Evolutionary conservation across 2,113 vertebrate genomes (phyloP), one percentile per base, ranked within the genome.

Genomic region (Colistium nudipinnis): DNA sequence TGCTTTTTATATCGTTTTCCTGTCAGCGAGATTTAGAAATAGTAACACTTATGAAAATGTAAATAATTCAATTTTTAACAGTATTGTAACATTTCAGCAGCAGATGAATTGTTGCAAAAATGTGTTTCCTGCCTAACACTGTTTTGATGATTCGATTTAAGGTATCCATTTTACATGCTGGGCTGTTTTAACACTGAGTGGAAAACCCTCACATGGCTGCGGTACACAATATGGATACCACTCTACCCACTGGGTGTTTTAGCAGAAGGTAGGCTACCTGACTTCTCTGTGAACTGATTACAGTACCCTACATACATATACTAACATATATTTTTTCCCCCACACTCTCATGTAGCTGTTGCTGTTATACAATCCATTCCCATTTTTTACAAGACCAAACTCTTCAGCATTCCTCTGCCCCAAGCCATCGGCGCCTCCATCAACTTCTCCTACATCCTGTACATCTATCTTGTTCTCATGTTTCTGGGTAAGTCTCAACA

Each of bases 151-250:
- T 68, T 16, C 3, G 16, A 45, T 59, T 59, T 35, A 44, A 99
- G 98, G 93, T 99, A 98, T 86, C 96, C 97, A 0, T 98, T 95
- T 91, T 98, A 98, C 90, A 97, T 98, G 95, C 92, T 99, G 52
- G 88, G 90, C 43, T 97, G 95, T 89, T 89, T 96, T 0, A 93
- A 95, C 33, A 94, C 94, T n/a, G 94, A 99, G 65, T 99, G 97
- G 98, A 95, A 95, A 84, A 84, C 90, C 17, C 93, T 99, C 19
- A 99, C 96, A 0, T 99, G 98, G 98, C 92, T 99, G 59, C 93
- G 95, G 6, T 98, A 99, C 88, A 95, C 93, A 9, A 44, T 94
- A 80, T 99, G 96, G 96, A 97, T 99, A 49, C 98, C 97, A 3
- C 25, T 95, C 1, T 99, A 98, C 67, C 97, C 98, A 9, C 83